Evolutionary conservation across 2,113 vertebrate genomes (phyloP).

Genomic region (Cavia aperea): DNA sequence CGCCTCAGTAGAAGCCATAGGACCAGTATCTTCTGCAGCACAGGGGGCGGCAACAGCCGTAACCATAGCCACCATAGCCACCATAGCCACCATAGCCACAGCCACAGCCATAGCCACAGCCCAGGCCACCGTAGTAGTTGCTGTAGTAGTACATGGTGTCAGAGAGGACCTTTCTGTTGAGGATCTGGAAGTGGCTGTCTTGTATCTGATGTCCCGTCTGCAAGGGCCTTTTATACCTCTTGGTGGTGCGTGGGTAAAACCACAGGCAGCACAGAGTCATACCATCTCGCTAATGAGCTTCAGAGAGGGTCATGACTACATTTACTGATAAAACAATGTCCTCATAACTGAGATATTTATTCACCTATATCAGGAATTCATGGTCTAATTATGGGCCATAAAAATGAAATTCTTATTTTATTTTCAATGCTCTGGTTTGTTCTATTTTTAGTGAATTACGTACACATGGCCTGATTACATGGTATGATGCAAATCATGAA

Average conservation of each 20-base stretch:
- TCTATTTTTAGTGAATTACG: neutral
- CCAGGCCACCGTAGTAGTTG: neutral
- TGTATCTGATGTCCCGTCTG: neutral
- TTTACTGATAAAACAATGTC: neutral
- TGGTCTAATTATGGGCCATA: neutral
- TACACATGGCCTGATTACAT: neutral
- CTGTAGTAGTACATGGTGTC: neutral
- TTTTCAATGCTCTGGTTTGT: neutral
- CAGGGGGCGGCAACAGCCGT: neutral
- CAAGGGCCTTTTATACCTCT: neutral
- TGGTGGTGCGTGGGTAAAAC: neutral
- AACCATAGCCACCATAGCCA: neutral
- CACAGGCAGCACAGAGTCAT: neutral
- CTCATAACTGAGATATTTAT: neutral
- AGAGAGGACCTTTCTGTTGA: neutral
- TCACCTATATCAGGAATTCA: neutral
- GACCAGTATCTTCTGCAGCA: slow-evolving; percentile 1
- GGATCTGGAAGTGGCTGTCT: neutral
- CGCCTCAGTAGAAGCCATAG: neutral
- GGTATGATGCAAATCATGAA: neutral
- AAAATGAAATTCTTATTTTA: neutral
- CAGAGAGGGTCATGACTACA: neutral
- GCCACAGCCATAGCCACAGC: neutral
- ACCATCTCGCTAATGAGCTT: neutral
- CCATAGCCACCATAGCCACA: neutral